phyloP scores from a whole-genome alignment of 2,113 vertebrate species.

The Puma concolor region DNA sequence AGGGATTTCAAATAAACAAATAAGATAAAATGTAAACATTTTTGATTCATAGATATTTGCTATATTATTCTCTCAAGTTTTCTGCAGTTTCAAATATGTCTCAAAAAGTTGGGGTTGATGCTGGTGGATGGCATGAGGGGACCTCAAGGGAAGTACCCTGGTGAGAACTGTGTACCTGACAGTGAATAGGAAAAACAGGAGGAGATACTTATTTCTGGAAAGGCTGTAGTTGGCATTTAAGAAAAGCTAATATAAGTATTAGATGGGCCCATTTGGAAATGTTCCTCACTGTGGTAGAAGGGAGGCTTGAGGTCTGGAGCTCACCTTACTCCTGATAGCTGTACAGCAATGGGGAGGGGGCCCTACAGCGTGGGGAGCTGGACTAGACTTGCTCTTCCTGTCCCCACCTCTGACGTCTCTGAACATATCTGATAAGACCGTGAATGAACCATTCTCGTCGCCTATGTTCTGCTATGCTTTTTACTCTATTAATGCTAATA shows the following conservation, averaged over 20 bases:
- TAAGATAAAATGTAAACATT: neutral
- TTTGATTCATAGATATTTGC: neutral
- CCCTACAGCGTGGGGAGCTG: neutral
- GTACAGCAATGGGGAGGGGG: neutral
- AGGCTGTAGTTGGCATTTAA: neutral
- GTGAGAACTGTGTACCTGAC: neutral
- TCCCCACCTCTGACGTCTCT: neutral
- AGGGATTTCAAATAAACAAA: neutral
- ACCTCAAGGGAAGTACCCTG: neutral
- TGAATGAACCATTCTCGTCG: neutral
- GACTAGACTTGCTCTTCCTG: neutral
- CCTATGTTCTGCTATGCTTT: neutral
- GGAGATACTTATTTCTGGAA: neutral
- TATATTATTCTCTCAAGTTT: neutral
- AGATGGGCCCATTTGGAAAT: neutral
- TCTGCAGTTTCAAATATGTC: neutral
- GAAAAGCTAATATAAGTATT: neutral
- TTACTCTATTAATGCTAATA: constrained; percentile 3
- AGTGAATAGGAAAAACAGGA: neutral
- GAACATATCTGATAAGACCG: neutral
- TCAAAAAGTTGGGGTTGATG: neutral
- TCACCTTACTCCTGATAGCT: neutral
- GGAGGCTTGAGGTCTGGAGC: neutral
- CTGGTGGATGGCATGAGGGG: neutral
- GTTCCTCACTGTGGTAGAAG: neutral